phyloP scores from a whole-genome alignment of 2,888 invertebrate genomes.

The Amblyjoppa fuscipennis region DNA sequence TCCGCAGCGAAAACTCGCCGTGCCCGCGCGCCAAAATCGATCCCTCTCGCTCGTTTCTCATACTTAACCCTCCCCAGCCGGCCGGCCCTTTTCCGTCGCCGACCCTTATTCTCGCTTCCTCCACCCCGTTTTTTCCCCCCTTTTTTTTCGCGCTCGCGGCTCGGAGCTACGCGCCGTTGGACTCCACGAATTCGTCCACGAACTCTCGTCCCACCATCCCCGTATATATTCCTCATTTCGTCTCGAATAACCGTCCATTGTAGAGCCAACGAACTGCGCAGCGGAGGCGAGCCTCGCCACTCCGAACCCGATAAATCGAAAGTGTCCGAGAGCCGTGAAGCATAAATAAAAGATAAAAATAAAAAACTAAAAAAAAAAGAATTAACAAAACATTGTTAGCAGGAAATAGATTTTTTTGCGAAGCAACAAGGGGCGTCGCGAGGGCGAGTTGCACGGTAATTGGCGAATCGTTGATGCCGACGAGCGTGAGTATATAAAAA shows the following conservation, averaged over 20 bases:
- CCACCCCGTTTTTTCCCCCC: conserved; percentile 31
- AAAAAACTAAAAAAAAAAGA: conserved; percentile 1
- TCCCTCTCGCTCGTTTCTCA: conserved; percentile 71
- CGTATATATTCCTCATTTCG: background rate
- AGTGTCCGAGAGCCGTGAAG: conserved; percentile 25
- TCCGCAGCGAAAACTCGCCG: conserved; percentile 65
- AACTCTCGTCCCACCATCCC: background rate
- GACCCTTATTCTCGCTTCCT: conserved; percentile 32
- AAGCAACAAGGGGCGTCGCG: conserved; percentile 21
- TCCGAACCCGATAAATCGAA: conserved; percentile 42
- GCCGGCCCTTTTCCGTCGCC: conserved; percentile 34
- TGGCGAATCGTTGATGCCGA: conserved; percentile 61
- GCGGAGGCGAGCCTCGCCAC: background rate
- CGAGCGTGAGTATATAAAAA: conserved; percentile 21
- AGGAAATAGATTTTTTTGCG: conserved; percentile 57
- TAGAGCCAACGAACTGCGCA: background rate
- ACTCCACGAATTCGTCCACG: conserved; percentile 4
- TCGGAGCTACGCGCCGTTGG: conserved; percentile 17
- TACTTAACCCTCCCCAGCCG: conserved; percentile 68
- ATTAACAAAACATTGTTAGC: conserved; percentile 42
- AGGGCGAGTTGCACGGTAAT: conserved; percentile 42
- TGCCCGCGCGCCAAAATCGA: conserved; percentile 61
- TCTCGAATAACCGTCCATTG: background rate
- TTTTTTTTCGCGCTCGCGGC: conserved; percentile 55
- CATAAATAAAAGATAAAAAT: background rate